Evolutionary conservation across 2,797 vertebrate genomes (phyloP), one percentile per base, ranked within the genome.

Genomic region (Micromesistius poutassou): DNA sequence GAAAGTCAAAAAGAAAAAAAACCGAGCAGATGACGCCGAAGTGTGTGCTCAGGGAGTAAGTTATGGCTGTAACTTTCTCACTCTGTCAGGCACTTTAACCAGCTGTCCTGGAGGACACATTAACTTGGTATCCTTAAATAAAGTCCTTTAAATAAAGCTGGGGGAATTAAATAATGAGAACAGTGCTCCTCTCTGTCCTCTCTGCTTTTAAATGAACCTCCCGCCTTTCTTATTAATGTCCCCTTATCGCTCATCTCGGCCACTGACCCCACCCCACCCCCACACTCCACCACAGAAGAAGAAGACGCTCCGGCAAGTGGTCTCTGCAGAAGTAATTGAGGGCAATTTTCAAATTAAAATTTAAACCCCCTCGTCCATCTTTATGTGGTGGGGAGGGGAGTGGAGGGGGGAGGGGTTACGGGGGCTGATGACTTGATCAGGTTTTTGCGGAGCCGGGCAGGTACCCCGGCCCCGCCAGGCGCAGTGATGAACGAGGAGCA

Each of bases 291-390:
- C 36, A 84, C 90, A 19, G 14, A 46, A 50, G 46, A 46, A 55
- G 46, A 55, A 19, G 89, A 84, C 85, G 89, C 94, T 95, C 95
- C 89, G 85, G 90, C 94, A 92, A 95, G 93, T 96, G 94, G 92
- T 94, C 94, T 86, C 82, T 85, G 55, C 88, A 89, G 84, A 93
- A 89, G 91, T 95, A 95, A 96, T 93, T 94, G 93, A 96, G 92
- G 90, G 95, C 95, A 96, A 96, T 95, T 96, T 96, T 96, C 94
- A 96, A 96, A 96, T 96, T 95, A 95, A 95, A 94, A 96, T 95
- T 95, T 95, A 95, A 95, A 94, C 85, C 95, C 46, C 90, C 91
- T 92, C 91, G 91, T 92, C 91, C 89, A 89, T 93, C 91, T 91
- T 88, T 62, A 83, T 91, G 94, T 92, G 92, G 92, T 91, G 92